phyloP scores from a whole-genome alignment of 2,888 invertebrate species.

The Holacanthella duospinosa region DNA sequence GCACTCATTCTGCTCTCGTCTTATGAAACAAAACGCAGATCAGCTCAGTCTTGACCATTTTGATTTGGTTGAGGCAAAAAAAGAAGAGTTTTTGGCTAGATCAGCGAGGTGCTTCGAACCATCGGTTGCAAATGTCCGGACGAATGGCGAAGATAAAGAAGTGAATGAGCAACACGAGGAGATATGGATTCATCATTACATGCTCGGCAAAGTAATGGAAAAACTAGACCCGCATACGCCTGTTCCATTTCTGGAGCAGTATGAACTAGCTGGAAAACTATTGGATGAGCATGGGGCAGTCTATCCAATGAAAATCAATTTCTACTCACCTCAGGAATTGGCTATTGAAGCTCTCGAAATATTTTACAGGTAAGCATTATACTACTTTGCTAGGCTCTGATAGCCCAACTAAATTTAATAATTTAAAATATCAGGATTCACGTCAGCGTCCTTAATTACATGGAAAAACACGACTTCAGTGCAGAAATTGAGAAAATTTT shows the following conservation, averaged over 20 bases:
- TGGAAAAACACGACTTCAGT: conserved; percentile 57
- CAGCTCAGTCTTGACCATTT: conserved; percentile 43
- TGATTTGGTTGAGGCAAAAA: conserved; percentile 61
- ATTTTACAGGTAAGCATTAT: conserved; percentile 30
- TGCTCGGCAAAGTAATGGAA: conserved; percentile 90
- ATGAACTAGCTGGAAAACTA: conserved; percentile 61
- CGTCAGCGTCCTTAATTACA: conserved; percentile 74
- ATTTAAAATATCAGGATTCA: too few relatives aligned
- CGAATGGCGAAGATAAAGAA: conserved; percentile 26
- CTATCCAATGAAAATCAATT: conserved; percentile 77
- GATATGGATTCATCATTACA: conserved; percentile 84
- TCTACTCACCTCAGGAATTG: conserved; percentile 67
- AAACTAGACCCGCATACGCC: conserved; percentile 63
- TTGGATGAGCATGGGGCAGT: conserved; percentile 68
- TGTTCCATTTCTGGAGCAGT: conserved; percentile 63
- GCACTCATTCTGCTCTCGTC: conserved; percentile 78
- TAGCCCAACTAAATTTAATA: too few relatives aligned
- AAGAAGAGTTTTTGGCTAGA: conserved; percentile 65
- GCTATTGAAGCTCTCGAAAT: conserved; percentile 79
- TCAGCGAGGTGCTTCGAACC: conserved; percentile 64
- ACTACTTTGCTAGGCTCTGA: too few relatives aligned
- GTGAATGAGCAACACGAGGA: conserved; percentile 57
- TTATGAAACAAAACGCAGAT: conserved; percentile 50
- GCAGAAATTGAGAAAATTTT: conserved; percentile 36
- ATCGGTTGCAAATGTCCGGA: conserved; percentile 37